Conservation (phyloP, 2,888 invertebrate species). For the Philonicus albiceps region DNA sequence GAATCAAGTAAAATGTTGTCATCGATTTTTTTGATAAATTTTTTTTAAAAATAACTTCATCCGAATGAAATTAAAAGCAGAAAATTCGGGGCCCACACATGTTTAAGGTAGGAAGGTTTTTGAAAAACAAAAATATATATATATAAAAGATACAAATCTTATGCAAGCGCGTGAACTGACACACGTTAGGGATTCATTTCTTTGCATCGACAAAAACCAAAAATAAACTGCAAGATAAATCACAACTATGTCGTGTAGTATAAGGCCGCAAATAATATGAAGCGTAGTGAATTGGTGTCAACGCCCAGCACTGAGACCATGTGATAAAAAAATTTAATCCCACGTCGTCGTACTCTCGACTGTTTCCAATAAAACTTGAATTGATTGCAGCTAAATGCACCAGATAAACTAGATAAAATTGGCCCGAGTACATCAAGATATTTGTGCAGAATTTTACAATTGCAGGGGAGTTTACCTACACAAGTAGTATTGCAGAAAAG, state of each 20-base stretch:
- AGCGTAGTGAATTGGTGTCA: slow-evolving; percentile 47
- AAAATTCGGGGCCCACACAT: not conserved
- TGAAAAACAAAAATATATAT: not conserved
- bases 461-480: not conserved
- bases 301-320: slow-evolving; percentile 43
- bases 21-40: not conserved
- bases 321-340: slow-evolving; percentile 3
- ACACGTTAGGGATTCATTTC: not conserved
- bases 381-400: slow-evolving; percentile 44
- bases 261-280: slow-evolving; percentile 18
- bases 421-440: not conserved
- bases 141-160: not conserved
- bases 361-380: slow-evolving; percentile 35
- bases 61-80: not conserved
- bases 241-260: not conserved
- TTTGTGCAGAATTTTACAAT: not conserved
- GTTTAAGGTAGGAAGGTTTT: not conserved
- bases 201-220: not conserved
- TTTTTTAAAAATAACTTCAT: not conserved
- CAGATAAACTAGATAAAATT: not conserved
- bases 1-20: not conserved
- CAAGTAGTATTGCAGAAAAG: not conserved
- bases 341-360: slow-evolving; percentile 27
- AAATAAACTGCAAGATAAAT: slow-evolving; percentile 19
- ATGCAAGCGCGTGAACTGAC: not conserved